A percentile compares a stretch with the other conserved stretches of the same genome.
phyloP scores from a whole-genome alignment of 2,797 vertebrate genomes.

The Petrocephalus schoutedeni region DNA sequence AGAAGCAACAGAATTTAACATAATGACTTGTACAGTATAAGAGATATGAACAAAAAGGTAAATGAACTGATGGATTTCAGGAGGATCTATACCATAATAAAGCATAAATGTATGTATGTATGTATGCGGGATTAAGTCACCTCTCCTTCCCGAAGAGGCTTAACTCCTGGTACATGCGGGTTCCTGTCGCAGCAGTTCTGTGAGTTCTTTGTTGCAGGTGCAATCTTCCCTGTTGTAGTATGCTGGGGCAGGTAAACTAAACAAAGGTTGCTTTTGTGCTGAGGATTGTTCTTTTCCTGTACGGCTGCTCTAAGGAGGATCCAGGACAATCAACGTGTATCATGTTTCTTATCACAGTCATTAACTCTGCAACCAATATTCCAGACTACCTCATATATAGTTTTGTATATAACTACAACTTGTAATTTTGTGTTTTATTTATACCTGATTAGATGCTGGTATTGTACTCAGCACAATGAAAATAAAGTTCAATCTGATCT shows the following conservation, averaged over 20 bases:
- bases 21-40: background rate
- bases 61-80: background rate
- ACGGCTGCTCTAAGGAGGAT: background rate
- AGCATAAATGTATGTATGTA: background rate
- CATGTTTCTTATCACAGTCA: background rate
- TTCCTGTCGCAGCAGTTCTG: background rate
- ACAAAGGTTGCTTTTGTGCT: too few relatives aligned
- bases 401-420: background rate
- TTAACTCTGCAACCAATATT: background rate
- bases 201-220: background rate
- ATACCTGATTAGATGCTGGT: background rate
- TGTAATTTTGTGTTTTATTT: background rate
- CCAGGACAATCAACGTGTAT: background rate
- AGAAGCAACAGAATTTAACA: background rate
- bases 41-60: background rate
- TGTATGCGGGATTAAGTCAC: background rate
- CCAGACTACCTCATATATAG: background rate
- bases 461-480: background rate
- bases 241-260: background rate
- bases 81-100: background rate
- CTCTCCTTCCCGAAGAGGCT: background rate
- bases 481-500: background rate
- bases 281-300: too few relatives aligned
- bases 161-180: background rate
- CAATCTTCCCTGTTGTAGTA: background rate